phyloP scores from a whole-genome alignment of 23 tunicate genomes.

The Ciona savignyi region DNA sequence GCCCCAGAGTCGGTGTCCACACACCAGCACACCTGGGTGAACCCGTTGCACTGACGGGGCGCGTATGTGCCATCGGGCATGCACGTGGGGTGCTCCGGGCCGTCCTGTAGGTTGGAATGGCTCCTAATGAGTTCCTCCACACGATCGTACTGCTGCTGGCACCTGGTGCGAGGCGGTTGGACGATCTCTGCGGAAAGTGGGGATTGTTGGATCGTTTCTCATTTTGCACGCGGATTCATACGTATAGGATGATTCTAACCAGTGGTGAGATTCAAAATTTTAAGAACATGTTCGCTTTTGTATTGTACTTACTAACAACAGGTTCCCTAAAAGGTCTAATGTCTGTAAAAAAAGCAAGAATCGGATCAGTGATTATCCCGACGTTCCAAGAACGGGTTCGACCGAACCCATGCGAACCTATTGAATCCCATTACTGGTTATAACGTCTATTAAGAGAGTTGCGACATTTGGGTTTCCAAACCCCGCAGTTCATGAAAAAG shows the following conservation, averaged over 20 bases:
- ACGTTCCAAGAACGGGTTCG: too few relatives aligned
- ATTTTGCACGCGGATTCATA: too few relatives aligned
- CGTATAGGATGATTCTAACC: too few relatives aligned
- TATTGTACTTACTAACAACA: too few relatives aligned
- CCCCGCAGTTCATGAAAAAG: too few relatives aligned
- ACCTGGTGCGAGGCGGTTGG: neutral
- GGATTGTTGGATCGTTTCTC: neutral
- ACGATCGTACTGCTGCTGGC: conserved; percentile 17
- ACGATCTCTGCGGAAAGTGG: neutral
- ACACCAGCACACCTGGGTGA: conserved; percentile 61
- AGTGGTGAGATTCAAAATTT: neutral
- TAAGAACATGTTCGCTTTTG: neutral
- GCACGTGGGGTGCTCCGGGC: conserved; percentile 41
- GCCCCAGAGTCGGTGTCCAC: conserved; percentile 57
- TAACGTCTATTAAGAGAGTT: too few relatives aligned
- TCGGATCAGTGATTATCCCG: too few relatives aligned
- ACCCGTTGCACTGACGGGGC: conserved; percentile 58
- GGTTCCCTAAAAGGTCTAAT: too few relatives aligned
- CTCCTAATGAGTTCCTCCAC: conserved; percentile 14
- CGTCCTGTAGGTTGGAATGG: conserved; percentile 31
- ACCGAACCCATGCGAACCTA: too few relatives aligned
- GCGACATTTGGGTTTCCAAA: too few relatives aligned
- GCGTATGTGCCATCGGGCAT: conserved; percentile 32
- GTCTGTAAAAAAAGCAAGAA: too few relatives aligned
- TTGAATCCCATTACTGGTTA: too few relatives aligned